Evolutionary conservation across 1,140 invertebrate species (phyloP).

Genomic region (Camponotus vicinus): DNA sequence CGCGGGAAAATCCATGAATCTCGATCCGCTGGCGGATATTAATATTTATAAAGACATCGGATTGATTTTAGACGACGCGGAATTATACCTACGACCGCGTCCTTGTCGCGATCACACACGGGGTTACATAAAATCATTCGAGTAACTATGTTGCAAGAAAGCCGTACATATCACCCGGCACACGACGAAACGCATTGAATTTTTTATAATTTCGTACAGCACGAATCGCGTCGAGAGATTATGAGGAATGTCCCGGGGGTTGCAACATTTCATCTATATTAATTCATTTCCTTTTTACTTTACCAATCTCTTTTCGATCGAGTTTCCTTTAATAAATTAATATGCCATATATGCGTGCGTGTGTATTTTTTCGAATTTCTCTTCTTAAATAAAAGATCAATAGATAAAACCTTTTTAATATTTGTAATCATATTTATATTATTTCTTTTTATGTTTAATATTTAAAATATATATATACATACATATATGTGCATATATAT

Average conservation of each 20-base stretch:
- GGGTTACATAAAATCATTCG: conserved; percentile 9
- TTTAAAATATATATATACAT: no score
- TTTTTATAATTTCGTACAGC: conserved; percentile 15
- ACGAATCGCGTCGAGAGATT: neutral
- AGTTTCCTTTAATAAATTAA: neutral
- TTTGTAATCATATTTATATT: neutral
- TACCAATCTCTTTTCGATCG: neutral
- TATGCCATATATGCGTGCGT: no score
- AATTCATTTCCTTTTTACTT: neutral
- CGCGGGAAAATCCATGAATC: conserved; percentile 53
- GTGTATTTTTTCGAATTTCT: neutral
- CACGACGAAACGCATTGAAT: conserved; percentile 1
- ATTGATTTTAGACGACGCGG: conserved; percentile 53
- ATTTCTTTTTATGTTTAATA: no score
- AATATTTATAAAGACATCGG: conserved; percentile 50
- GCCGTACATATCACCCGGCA: neutral
- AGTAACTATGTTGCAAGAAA: conserved; percentile 9
- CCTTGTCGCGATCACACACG: neutral
- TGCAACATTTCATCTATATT: neutral
- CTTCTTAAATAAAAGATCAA: neutral
- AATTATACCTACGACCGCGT: conserved; percentile 36
- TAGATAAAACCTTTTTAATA: neutral
- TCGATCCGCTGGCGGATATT: conserved; percentile 19
- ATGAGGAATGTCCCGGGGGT: neutral
- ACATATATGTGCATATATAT: no score